A percentile compares a stretch with the other conserved stretches of the same genome.
These are phyloP conservation scores for Cettia cetti DNA, from an alignment of 2,113 vertebrate genomes.

Conservation along the genomic window DNA sequence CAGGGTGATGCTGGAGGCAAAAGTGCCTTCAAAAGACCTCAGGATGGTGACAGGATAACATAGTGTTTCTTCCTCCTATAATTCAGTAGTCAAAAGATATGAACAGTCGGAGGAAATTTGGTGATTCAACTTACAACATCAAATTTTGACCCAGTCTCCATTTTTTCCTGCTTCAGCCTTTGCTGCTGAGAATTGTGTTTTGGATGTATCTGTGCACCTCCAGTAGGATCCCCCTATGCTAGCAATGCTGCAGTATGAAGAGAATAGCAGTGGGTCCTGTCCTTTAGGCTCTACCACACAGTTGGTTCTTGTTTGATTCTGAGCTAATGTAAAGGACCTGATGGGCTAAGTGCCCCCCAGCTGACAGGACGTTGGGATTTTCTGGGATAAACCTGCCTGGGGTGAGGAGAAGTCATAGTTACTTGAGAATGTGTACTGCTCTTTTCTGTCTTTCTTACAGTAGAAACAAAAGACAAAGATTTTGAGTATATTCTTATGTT, in stretches of 20 bases:
- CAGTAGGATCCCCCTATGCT: fast-evolving
- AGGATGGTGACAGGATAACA: neutral
- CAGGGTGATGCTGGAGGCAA: neutral
- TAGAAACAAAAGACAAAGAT: neutral
- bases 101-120: neutral
- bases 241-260: fast-evolving
- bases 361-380: neutral
- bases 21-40: conserved; percentile 4
- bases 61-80: neutral
- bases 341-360: neutral
- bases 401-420: neutral
- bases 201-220: fast-evolving
- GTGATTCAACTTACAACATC: neutral
- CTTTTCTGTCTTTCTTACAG: neutral
- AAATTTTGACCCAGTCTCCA: neutral
- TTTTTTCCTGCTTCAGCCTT: neutral
- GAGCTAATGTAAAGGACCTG: neutral
- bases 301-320: neutral
- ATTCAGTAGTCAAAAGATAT: neutral
- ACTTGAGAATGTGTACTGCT: fast-evolving
- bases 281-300: too few relatives aligned
- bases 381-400: too few relatives aligned
- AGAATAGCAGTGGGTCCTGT: fast-evolving
- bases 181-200: neutral
- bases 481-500: neutral